Conservation (phyloP, 2,888 invertebrate species). For the Erebia palarica region DNA sequence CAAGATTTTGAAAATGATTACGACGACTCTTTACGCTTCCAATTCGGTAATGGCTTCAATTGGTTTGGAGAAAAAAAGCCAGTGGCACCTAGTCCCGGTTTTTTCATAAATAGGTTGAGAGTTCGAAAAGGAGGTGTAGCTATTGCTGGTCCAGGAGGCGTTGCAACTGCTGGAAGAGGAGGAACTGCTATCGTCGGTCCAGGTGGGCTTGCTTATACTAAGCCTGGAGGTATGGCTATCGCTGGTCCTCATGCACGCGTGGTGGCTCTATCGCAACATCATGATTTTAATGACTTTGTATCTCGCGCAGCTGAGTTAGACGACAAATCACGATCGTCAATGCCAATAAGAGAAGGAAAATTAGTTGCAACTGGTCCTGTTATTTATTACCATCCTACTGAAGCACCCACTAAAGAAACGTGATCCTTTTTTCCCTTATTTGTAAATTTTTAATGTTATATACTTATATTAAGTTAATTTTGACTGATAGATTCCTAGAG, state of each 20-base stretch:
- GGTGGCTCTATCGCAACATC: conserved; percentile 84
- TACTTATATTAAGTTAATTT: conserved; percentile 50
- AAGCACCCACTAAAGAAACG: conserved; percentile 46
- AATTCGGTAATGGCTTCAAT: conserved; percentile 54
- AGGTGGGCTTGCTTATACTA: conserved; percentile 88
- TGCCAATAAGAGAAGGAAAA: conserved; percentile 84
- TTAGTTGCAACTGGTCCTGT: conserved; percentile 89
- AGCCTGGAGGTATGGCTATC: conserved; percentile 88
- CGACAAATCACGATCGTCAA: conserved; percentile 63
- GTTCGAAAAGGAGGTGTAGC: conserved; percentile 90
- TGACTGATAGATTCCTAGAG: conserved; percentile 67
- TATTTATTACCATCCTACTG: conserved; percentile 84
- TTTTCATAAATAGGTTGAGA: conserved; percentile 86
- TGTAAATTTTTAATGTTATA: conserved; percentile 42
- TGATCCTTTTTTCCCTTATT: conserved; percentile 46
- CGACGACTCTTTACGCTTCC: conserved; percentile 58
- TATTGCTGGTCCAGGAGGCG: conserved; percentile 91
- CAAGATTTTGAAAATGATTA: conserved; percentile 49
- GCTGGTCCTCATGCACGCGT: conserved; percentile 89
- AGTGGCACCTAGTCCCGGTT: conserved; percentile 80
- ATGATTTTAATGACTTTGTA: conserved; percentile 82
- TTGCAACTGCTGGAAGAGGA: conserved; percentile 90
- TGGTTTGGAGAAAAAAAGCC: conserved; percentile 63
- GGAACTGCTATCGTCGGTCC: conserved; percentile 92
- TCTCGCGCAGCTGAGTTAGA: conserved; percentile 66